Evolutionary conservation across 2,797 vertebrate genomes (phyloP).

Genomic region (Protonibea diacanthus): DNA sequence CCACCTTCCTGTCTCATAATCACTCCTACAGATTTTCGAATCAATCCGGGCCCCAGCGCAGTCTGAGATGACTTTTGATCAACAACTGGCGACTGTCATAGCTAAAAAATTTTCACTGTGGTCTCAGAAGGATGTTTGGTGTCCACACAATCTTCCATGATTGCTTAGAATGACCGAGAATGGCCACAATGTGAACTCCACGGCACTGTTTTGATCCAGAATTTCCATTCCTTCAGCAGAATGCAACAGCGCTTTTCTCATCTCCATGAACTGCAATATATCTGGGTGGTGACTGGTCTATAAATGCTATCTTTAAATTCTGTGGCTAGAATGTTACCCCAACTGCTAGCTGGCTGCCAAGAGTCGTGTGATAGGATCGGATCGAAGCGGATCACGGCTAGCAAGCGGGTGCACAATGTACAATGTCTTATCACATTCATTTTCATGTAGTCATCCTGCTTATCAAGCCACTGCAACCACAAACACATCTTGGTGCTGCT

Average conservation of each 20-base stretch:
- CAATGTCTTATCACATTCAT: conserved; percentile 58
- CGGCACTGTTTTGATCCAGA: conserved; percentile 27
- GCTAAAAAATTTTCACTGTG: conserved; percentile 41
- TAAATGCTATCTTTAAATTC: conserved; percentile 79
- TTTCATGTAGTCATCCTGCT: conserved; percentile 63
- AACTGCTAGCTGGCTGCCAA: conserved; percentile 66
- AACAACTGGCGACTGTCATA: conserved; percentile 57
- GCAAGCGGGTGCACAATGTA: conserved; percentile 40
- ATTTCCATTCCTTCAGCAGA: conserved; percentile 49
- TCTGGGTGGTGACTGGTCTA: conserved; percentile 64
- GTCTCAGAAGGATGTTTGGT: conserved; percentile 52
- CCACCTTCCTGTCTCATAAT: conserved; percentile 82
- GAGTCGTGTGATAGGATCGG: conserved; percentile 48
- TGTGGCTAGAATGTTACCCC: conserved; percentile 55
- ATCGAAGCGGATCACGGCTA: conserved; percentile 26
- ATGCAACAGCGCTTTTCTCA: conserved; percentile 38
- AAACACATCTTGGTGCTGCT: conserved; percentile 57
- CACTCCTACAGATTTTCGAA: conserved; percentile 78
- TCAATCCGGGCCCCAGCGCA: conserved; percentile 52
- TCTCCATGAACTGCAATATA: conserved; percentile 44
- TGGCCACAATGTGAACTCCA: conserved; percentile 43
- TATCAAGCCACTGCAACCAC: conserved; percentile 69
- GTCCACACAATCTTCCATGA: conserved; percentile 54
- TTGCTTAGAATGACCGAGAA: conserved; percentile 48
- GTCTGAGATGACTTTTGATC: conserved; percentile 59